Base-by-base conservation (phyloP, 2,113 vertebrate genomes). In the Corythaixoides concolor region DNA sequence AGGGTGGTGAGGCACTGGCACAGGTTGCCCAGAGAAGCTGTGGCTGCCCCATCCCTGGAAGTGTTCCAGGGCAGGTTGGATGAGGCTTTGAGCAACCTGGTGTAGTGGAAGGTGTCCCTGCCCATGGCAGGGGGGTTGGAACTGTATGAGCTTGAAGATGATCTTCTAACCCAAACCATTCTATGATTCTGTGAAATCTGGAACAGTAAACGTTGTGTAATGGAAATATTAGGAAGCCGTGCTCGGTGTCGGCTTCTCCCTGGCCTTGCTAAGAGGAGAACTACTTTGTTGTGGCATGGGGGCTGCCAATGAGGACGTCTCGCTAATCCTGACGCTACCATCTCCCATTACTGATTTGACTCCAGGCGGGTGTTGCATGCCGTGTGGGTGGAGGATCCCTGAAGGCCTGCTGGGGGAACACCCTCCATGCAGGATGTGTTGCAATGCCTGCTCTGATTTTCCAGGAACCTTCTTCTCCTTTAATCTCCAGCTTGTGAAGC, bases 341-440 rank as follows among this genome's bases (percentile, higher is more conserved):
- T 89, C 45, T 21, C 33, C 72, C 18, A 1, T 27, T 23, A n/a
- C 12, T 27, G 41, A 11, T 45, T 74, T 72, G 28, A 33, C 41
- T 84, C 7, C 0, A 5, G 11, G 30, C 3, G 1, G 18, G 21
- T 45, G 53, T 66, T 0, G 1, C 5, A 5, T 43, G 58, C 33
- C 1, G 2, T 50, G 50, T 4, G 43, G 88, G 41, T 28, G 37
- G 56, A n/a, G 39, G 45, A 66, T 70, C 47, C 72, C 24, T 12
- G 33, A 17, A 53, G 56, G 74, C 55, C 43, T 77, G 13, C 53
- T n/a, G 52, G 21, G 53, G 37, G 24, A 76, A 13, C 58, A 23
- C 76, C 5, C 43, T 80, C 50, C 3, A 9, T 0, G 0, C 4
- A 4, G 53, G 30, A 90, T 43, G 12, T 26, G 8, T 88, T 73